A percentile compares a stretch with the other conserved stretches of the same genome.
Evolutionary conservation across 2,888 invertebrate genomes (phyloP).

Genomic region (Bombyx huttoni): DNA sequence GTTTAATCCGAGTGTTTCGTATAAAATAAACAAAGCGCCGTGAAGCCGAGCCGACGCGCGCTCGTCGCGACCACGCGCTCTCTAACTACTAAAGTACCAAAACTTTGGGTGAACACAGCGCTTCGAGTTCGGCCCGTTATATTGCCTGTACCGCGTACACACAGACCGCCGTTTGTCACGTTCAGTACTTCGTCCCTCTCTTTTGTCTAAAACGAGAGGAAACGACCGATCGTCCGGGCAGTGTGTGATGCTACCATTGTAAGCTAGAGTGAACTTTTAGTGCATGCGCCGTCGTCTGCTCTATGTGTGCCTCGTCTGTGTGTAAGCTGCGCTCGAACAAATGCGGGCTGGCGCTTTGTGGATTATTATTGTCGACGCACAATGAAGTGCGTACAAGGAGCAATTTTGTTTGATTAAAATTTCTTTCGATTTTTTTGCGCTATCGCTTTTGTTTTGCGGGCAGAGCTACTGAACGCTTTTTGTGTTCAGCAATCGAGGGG

Average conservation of each 20-base stretch:
- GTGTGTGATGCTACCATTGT: constrained; percentile 12
- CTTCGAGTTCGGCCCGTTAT: constrained; percentile 20
- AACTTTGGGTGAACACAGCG: constrained; percentile 38
- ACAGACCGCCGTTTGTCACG: constrained; percentile 13
- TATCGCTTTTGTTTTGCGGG: constrained; percentile 34
- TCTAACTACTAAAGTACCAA: constrained; percentile 26
- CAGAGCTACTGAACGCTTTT: constrained; percentile 35
- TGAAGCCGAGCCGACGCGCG: constrained; percentile 38
- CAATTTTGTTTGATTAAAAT: constrained; percentile 45
- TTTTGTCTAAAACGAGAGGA: constrained; percentile 17
- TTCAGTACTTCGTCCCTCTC: constrained; percentile 16
- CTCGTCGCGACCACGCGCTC: constrained; percentile 54
- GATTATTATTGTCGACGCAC: constrained; percentile 55
- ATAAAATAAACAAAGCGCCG: constrained; percentile 42
- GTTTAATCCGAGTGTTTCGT: constrained; percentile 41
- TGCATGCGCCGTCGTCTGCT: constrained; percentile 30
- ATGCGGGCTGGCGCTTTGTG: constrained; percentile 41
- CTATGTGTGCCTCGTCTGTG: constrained; percentile 23
- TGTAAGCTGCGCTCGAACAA: constrained; percentile 23
- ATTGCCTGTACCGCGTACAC: constrained; percentile 12
- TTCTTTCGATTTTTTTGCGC: constrained; percentile 37
- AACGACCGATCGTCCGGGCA: constrained; percentile 16
- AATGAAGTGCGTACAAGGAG: constrained; percentile 45
- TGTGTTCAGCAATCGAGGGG: constrained; percentile 35
- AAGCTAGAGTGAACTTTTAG: constrained; percentile 31